Percentiles rank a stretch among this genome's conserved stretches.
These are phyloP conservation scores for Scaptomyza polygonia DNA, from an alignment of 2,888 invertebrate genomes.

Conservation along the genomic window DNA sequence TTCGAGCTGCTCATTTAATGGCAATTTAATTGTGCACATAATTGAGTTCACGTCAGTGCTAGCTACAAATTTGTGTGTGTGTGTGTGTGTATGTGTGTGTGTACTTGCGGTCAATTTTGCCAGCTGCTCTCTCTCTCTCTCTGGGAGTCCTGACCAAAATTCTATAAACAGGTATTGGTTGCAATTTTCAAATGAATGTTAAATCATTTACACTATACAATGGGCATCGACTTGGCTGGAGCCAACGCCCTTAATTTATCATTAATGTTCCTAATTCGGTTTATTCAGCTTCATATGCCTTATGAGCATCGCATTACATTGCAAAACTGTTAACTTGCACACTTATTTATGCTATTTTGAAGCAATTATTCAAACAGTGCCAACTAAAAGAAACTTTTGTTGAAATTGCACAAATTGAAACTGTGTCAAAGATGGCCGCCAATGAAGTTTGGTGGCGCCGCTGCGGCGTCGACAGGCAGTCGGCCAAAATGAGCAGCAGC, in stretches of 20 bases:
- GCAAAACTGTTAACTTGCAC: slow-evolving; percentile 3
- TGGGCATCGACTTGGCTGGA: slow-evolving; percentile 6
- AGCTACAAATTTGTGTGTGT: slow-evolving; percentile 4
- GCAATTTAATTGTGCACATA: slow-evolving; percentile 71
- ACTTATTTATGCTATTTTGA: slow-evolving; percentile 67
- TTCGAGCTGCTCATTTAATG: slow-evolving; percentile 58
- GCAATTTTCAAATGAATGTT: slow-evolving; percentile 39
- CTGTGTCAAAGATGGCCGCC: slow-evolving; percentile 57
- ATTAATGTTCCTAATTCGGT: slow-evolving; percentile 13
- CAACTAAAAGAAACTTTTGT: slow-evolving; percentile 8
- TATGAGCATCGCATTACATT: slow-evolving; percentile 17
- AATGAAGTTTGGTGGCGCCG: slow-evolving; percentile 57
- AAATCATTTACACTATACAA: slow-evolving; percentile 39
- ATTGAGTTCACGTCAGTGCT: slow-evolving; percentile 40
- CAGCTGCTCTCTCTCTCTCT: too few species aligned
- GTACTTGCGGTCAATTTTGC: slow-evolving; percentile 25
- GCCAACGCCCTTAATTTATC: slow-evolving; percentile 37
- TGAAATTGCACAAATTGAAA: slow-evolving; percentile 50
- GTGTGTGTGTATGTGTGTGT: slow-evolving; percentile 1
- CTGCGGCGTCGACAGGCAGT: slow-evolving; percentile 35
- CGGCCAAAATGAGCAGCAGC: slow-evolving; percentile 37
- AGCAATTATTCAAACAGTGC: slow-evolving; percentile 57
- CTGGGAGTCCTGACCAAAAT: slow-evolving; percentile 7
- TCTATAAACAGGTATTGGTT: slow-evolving; percentile 11
- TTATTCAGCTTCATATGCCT: slow-evolving; percentile 20